Evolutionary conservation across 2,888 invertebrate species (phyloP).

Genomic region (Apocheima hispidaria): DNA sequence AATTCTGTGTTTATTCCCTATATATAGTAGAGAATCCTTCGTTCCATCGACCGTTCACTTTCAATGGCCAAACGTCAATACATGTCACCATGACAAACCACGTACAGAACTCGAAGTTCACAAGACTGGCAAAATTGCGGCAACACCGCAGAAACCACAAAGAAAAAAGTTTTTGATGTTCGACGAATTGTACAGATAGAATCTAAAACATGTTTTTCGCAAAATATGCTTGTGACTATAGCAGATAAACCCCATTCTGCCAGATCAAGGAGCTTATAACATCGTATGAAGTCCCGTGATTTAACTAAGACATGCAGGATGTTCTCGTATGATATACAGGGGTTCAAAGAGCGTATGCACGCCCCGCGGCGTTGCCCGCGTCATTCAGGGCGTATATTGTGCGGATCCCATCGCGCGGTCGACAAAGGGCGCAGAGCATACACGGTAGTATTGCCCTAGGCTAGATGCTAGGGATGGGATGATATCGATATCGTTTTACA

Average conservation of each 20-base stretch:
- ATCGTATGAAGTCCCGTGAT: conserved; percentile 11
- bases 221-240: neutral
- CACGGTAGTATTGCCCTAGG: conserved; percentile 55
- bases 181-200: neutral
- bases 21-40: too few relatives aligned
- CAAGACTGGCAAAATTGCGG: too few relatives aligned
- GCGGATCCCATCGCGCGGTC: conserved; percentile 18
- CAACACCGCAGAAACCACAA: too few relatives aligned
- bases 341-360: conserved; percentile 15
- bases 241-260: conserved; percentile 10
- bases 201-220: conserved; percentile 9
- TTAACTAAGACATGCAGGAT: conserved; percentile 14
- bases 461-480: conserved; percentile 42
- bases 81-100: too few relatives aligned
- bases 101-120: too few relatives aligned
- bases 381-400: conserved; percentile 29
- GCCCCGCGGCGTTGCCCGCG: conserved; percentile 18
- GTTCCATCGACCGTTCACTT: too few relatives aligned
- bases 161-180: too few relatives aligned
- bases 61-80: too few relatives aligned
- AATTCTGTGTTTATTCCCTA: too few relatives aligned
- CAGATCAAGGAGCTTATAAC: conserved; percentile 19
- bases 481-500: conserved; percentile 35
- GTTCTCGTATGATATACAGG: neutral
- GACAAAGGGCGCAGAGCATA: conserved; percentile 62